Evolutionary conservation across 2,113 vertebrate genomes (phyloP).

Genomic region (Heloderma charlesbogerti): DNA sequence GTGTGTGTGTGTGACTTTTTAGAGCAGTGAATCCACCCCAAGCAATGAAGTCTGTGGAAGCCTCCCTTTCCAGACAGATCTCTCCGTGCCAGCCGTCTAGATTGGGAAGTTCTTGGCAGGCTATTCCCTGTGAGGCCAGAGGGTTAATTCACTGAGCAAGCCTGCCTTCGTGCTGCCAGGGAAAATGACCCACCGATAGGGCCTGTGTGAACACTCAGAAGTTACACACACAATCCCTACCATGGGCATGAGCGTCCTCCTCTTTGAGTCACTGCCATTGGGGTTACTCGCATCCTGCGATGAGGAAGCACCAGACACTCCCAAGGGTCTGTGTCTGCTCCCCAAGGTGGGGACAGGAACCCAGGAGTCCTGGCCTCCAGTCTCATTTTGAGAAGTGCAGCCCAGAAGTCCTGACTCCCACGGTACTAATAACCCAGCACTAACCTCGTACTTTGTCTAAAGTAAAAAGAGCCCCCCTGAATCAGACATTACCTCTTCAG

Average conservation of each 20-base stretch:
- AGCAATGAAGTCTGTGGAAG: background rate
- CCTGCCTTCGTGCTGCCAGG: background rate
- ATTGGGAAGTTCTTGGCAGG: background rate
- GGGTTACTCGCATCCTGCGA: slow-evolving; percentile 10
- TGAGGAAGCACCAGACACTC: background rate
- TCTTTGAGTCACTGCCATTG: background rate
- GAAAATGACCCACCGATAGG: background rate
- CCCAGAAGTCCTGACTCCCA: too few species aligned
- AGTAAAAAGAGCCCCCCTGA: background rate
- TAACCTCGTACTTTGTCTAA: background rate
- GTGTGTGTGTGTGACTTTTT: background rate
- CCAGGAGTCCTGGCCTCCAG: background rate
- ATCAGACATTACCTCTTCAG: background rate
- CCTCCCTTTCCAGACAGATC: background rate
- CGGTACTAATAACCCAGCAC: background rate
- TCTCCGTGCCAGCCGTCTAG: background rate
- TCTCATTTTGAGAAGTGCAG: background rate
- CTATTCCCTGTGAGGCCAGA: background rate
- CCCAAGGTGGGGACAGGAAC: background rate
- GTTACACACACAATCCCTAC: background rate
- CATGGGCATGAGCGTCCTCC: background rate
- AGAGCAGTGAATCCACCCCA: too few species aligned
- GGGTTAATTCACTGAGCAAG: background rate
- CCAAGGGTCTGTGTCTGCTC: background rate
- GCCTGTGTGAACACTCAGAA: background rate